Conservation (phyloP, 1,140 invertebrate species). For the Venustaconcha ellipsiformis region DNA sequence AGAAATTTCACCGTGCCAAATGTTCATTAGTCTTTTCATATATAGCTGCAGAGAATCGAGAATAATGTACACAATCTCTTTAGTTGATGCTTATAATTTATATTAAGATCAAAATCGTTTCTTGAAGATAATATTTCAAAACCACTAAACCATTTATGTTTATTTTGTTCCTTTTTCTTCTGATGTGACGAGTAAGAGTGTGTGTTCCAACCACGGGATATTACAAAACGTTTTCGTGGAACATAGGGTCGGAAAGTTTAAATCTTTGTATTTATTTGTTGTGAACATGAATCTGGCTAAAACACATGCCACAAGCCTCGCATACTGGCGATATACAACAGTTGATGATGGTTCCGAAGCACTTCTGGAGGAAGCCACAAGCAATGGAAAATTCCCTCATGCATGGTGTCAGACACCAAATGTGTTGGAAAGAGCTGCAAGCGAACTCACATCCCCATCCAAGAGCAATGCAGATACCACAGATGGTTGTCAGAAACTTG, state of each 20-base stretch:
- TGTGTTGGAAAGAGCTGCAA: conserved; percentile 76
- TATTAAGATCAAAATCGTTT: too few relatives aligned
- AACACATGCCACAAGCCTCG: conserved; percentile 77
- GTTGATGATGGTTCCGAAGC: conserved; percentile 72
- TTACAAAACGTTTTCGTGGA: too few relatives aligned
- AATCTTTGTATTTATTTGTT: not conserved
- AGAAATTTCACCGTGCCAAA: too few relatives aligned
- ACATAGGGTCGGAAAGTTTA: not conserved
- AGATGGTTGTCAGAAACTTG: conserved; percentile 76
- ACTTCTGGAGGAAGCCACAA: conserved; percentile 74
- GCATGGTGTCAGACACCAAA: conserved; percentile 72
- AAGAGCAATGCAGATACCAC: conserved; percentile 77
- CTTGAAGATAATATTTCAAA: too few relatives aligned
- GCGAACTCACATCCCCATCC: conserved; percentile 80
- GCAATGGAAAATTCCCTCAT: conserved; percentile 69
- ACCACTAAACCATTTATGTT: too few relatives aligned
- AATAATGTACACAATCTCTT: too few relatives aligned
- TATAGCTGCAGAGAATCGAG: too few relatives aligned
- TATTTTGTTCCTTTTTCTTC: too few relatives aligned
- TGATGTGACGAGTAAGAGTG: too few relatives aligned
- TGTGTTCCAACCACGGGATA: too few relatives aligned
- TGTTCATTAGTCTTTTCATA: too few relatives aligned
- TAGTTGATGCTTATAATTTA: too few relatives aligned
- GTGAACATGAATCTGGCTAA: conserved; percentile 75
- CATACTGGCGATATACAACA: conserved; percentile 71